Evolutionary conservation across 2,113 vertebrate species (phyloP).

Genomic region (Motacilla alba): DNA sequence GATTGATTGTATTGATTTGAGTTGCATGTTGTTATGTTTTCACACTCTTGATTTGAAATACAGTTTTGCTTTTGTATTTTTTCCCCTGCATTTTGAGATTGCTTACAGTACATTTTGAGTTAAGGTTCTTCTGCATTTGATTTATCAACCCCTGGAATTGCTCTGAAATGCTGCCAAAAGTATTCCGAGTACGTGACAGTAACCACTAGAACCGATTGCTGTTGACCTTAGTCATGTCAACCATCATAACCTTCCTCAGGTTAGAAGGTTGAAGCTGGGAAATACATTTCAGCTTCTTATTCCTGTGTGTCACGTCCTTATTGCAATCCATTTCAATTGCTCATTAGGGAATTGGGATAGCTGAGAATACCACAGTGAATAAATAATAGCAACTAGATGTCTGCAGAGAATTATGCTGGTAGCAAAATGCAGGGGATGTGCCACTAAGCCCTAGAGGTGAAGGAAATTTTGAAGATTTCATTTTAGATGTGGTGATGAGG

Average conservation of each 20-base stretch:
- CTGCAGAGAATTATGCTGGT: neutral
- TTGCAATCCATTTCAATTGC: conserved; percentile 46
- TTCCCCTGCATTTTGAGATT: neutral
- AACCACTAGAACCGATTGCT: conserved; percentile 2
- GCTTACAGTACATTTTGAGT: neutral
- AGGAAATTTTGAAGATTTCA: neutral
- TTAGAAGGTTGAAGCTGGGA: conserved; percentile 23
- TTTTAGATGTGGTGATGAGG: neutral
- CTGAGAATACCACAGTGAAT: conserved; percentile 31
- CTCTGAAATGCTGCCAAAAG: neutral
- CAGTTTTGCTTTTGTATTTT: neutral
- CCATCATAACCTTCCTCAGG: conserved; percentile 47
- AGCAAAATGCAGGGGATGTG: neutral
- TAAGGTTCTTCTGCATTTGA: neutral
- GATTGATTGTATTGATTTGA: conserved; percentile 64
- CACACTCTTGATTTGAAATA: conserved; percentile 27
- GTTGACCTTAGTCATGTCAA: conserved; percentile 33
- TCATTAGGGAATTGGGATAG: conserved; percentile 51
- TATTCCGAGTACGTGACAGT: neutral
- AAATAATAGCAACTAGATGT: conserved; percentile 28
- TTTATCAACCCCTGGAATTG: neutral
- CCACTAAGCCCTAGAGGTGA: neutral
- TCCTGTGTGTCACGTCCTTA: conserved; percentile 37
- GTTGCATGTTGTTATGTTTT: conserved; percentile 51
- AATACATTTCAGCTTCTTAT: conserved; percentile 49